These are phyloP conservation scores for Mycteria americana DNA, from an alignment of 2,797 vertebrate genomes.

Conservation along the genomic window DNA sequence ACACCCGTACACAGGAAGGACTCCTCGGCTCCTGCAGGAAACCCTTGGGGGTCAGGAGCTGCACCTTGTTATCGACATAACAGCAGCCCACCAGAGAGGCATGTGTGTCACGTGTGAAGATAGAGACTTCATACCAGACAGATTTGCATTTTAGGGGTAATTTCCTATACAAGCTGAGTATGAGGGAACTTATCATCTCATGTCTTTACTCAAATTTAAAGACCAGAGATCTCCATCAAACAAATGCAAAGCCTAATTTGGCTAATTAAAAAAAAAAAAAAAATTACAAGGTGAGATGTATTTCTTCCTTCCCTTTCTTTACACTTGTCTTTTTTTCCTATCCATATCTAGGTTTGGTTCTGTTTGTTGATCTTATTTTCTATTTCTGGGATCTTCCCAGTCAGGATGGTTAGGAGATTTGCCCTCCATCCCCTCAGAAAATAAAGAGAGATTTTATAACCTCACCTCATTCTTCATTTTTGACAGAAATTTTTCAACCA, in stretches of 20 bases:
- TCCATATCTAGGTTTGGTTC: neutral
- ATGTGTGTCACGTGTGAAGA: neutral
- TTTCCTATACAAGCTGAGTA: neutral
- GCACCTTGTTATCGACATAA: neutral
- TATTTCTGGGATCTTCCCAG: neutral
- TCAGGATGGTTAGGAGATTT: neutral
- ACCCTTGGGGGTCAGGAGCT: neutral
- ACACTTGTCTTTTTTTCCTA: neutral
- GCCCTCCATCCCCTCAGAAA: neutral
- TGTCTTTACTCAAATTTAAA: neutral
- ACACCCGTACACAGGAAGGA: fast-evolving
- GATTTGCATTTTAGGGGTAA: neutral
- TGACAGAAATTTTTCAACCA: neutral
- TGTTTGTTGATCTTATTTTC: neutral
- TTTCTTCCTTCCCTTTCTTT: neutral
- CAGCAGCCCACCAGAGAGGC: neutral
- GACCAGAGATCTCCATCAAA: neutral
- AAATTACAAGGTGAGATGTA: neutral
- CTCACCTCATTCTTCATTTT: neutral
- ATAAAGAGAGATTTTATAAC: neutral
- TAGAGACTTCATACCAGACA: neutral
- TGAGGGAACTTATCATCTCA: neutral
- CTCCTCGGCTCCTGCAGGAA: neutral
- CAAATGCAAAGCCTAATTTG: neutral
- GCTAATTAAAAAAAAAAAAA: neutral